Base-by-base conservation (phyloP, 2,888 invertebrate genomes). In the Epinotia ramella region DNA sequence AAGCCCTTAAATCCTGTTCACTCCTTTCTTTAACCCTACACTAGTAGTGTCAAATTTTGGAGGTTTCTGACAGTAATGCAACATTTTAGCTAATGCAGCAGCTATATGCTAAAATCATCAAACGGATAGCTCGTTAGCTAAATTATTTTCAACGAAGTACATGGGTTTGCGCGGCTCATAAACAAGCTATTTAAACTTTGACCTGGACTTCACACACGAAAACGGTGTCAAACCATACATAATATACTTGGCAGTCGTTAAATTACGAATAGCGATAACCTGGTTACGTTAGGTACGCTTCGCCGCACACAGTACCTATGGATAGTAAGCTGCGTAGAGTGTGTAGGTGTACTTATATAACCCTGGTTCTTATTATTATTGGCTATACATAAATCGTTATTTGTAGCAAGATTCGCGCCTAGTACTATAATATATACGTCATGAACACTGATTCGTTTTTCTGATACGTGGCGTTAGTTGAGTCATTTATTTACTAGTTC, bases 211-310 rank as follows among this genome's bases (percentile, higher is more conserved):
- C 53, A n/a, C 16, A 16, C 53, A 53, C 53, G n/a, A 53, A 53
- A 53, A 53, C 53, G 53, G 16, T 53, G 53, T 53, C 56, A 57
- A 20, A 20, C 57, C 20, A 57, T 33, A 11, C 46, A 33, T 65
- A 49, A 56, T 53, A 62, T 9, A 60, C 44, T 44, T 44, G 44
- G 18, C 33, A 46, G 44, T 64, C 64, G 46, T 20, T 46, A 64
- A 60, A 24, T n/a, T 62, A 28, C 13, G 62, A 62, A 62, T 7
- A n/a, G 33, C 62, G 24, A 33, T 62, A 60, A 60, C 59, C 33
- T 28, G 9, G 62, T 33, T 62, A 62, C 33, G 9, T 40, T 40
- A 40, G 40, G 9, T 7, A 16, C 62, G 62, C n/a, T 33, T 62
- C 33, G 62, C 33, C 62, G 28, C 28, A 16, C 60, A 9, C n/a